Conservation (phyloP, 2,888 invertebrate genomes). For the Caenorhabditis sulstoni region DNA sequence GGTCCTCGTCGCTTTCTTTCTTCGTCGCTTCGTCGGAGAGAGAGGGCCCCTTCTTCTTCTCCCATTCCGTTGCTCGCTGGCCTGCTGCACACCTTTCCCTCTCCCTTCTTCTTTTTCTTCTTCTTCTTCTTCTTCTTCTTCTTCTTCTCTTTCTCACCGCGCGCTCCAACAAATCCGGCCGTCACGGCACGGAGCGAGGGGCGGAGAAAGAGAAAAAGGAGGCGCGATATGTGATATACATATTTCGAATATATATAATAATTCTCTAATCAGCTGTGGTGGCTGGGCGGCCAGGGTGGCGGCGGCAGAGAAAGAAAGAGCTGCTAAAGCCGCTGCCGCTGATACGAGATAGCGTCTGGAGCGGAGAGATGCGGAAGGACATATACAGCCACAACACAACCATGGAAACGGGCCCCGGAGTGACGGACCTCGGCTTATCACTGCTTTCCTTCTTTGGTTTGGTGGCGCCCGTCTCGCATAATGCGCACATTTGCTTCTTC, state of each 20-base stretch:
- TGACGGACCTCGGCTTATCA: conserved; percentile 46
- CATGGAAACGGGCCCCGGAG: conserved; percentile 52
- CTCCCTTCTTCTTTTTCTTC: conserved; percentile 21
- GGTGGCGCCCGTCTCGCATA: conserved; percentile 21
- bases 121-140: conserved; percentile 2
- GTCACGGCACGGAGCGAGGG: not conserved
- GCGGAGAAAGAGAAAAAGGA: conserved; percentile 22
- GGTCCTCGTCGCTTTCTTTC: conserved; percentile 35
- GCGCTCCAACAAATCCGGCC: conserved; percentile 35
- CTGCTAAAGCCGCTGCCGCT: conserved; percentile 4
- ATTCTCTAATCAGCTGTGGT: conserved; percentile 55
- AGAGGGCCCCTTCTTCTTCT: conserved; percentile 28
- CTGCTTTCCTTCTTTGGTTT: conserved; percentile 20
- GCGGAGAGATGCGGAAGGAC: conserved; percentile 10
- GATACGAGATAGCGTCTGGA: conserved; percentile 9
- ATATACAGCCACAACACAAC: conserved; percentile 25
- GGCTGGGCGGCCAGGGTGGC: conserved; percentile 6
- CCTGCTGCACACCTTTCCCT: conserved; percentile 15
- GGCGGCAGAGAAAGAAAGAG: too few relatives aligned
- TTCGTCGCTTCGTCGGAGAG: conserved; percentile 26
- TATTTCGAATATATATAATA: conserved; percentile 52
- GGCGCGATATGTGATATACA: conserved; percentile 44
- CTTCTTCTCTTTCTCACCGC: conserved; percentile 1
- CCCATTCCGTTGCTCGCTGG: not conserved
- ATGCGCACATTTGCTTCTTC: conserved; percentile 12